A percentile compares a stretch with the other conserved stretches of the same genome.
phyloP scores from a whole-genome alignment of 1,140 invertebrate genomes.

The Zaprionus gabonicus region DNA sequence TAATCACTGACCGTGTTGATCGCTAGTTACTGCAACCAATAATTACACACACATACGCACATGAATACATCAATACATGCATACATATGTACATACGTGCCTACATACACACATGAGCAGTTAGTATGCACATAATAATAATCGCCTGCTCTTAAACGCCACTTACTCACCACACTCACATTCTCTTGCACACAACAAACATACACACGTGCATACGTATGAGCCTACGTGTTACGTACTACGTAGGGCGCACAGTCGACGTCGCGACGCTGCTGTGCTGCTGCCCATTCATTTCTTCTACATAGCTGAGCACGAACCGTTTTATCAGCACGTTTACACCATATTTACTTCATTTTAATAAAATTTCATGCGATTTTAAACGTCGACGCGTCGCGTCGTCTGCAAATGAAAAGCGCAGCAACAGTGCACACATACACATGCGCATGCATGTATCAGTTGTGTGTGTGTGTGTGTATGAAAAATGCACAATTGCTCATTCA shows the following conservation, averaged over 20 bases:
- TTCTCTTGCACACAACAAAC: neutral
- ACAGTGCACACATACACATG: slow-evolving; percentile 9
- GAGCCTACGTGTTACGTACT: neutral
- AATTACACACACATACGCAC: slow-evolving; percentile 19
- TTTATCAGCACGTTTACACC: slow-evolving; percentile 84
- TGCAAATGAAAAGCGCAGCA: slow-evolving; percentile 73
- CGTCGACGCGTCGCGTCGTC: slow-evolving; percentile 65
- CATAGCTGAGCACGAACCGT: slow-evolving; percentile 79
- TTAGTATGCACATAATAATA: slow-evolving; percentile 24
- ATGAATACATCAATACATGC: slow-evolving; percentile 4
- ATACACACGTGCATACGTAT: neutral
- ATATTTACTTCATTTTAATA: slow-evolving; percentile 84
- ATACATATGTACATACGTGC: neutral
- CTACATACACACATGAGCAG: slow-evolving; percentile 1
- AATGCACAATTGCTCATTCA: slow-evolving; percentile 83
- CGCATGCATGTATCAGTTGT: slow-evolving; percentile 6
- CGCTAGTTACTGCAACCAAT: slow-evolving; percentile 28
- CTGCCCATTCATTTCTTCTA: slow-evolving; percentile 67
- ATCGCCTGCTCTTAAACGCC: slow-evolving; percentile 29
- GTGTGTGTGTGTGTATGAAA: slow-evolving; percentile 55
- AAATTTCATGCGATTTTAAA: slow-evolving; percentile 84
- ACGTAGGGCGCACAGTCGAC: slow-evolving; percentile 1
- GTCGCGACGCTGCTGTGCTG: slow-evolving; percentile 15
- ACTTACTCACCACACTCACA: slow-evolving; percentile 1
- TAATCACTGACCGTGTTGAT: slow-evolving; percentile 43